These are phyloP conservation scores for Cladorhizidae sp. DNA, from an alignment of 37 sponge, comb jelly and placozoan genomes.

Conservation along the genomic window DNA sequence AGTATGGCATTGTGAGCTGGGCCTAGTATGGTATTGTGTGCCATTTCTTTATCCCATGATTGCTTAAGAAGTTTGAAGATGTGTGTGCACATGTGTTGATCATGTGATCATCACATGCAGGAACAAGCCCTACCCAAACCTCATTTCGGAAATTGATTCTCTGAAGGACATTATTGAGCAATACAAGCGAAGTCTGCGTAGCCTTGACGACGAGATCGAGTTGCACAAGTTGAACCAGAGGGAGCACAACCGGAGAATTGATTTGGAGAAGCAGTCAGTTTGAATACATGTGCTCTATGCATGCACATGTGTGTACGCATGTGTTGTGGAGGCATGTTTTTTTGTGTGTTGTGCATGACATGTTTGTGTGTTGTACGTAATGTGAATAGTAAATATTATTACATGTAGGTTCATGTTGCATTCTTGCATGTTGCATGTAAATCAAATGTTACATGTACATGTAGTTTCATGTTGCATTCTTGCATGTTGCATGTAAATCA, in stretches of 20 bases:
- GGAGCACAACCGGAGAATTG: conserved; percentile 23
- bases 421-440: too few relatives aligned
- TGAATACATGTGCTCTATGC: not conserved
- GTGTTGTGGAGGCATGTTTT: not conserved
- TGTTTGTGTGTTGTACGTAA: not conserved
- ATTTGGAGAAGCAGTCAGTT: conserved; percentile 44
- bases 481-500: too few relatives aligned
- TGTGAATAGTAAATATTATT: too few relatives aligned
- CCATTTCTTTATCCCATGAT: too few relatives aligned
- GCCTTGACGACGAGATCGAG: conserved; percentile 37
- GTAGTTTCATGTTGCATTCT: too few relatives aligned
- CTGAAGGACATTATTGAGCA: conserved; percentile 39
- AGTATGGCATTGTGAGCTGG: too few relatives aligned
- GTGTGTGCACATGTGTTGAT: not conserved
- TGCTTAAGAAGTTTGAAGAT: too few relatives aligned
- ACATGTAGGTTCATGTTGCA: too few relatives aligned
- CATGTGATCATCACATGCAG: conserved; percentile 13
- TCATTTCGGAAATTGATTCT: conserved; percentile 36
- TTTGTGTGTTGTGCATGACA: not conserved
- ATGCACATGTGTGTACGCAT: not conserved
- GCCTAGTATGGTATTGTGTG: too few relatives aligned
- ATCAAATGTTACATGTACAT: too few relatives aligned
- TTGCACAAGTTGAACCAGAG: conserved; percentile 31
- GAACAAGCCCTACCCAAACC: conserved; percentile 2
- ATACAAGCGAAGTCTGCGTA: conserved; percentile 25